Base-by-base conservation (phyloP, 1,140 invertebrate species). In the Apis florea region DNA sequence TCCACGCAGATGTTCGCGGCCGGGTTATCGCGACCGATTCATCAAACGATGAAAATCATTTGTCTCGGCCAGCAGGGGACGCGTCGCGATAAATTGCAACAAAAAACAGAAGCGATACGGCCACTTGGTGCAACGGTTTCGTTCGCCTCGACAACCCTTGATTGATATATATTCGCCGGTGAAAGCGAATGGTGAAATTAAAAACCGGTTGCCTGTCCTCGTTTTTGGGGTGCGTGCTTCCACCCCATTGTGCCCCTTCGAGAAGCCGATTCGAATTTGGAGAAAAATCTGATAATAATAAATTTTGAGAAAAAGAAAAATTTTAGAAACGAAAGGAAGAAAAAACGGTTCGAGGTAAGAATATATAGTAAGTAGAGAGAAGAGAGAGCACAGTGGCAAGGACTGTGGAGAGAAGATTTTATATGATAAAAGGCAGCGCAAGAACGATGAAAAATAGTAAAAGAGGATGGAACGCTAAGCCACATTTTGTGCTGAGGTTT, bases 1-100 rank as follows among this genome's bases (percentile, higher is more conserved):
- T 40, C 10, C 24, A 10, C 21, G 15, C 31, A 80, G 67, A 61
- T 67, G 66, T 59, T 70, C 24, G 68, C 12, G 10, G 15, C 19
- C 47, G 59, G 49, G 59, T 63, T 70, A 80, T 49, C 68, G 40
- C 17, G 54, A 63, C 72, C 71, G 54, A 59, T 80, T 59, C 54
- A 77, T 82, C 67, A 75, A 82, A 53, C 54, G 58, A 56, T 47
- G 73, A 77, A 58, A 85, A 85, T 69, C 78, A 74, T 73, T 66
- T 47, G 61, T 56, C 61, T 68, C 15, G 8, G 21, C 19, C 12
- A 10, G 15, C 40, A 19, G 49, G 21, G 21, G 17, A 61, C 47
- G 67, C 58, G 61, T 68, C 54, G 61, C 72, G 70, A 85, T 85
- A 84, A 85, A 85, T 85, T 63, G 56, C 26, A 53, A 76, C 61